phyloP scores from a whole-genome alignment of 2,888 invertebrate species.

The Plagodis pulveraria region DNA sequence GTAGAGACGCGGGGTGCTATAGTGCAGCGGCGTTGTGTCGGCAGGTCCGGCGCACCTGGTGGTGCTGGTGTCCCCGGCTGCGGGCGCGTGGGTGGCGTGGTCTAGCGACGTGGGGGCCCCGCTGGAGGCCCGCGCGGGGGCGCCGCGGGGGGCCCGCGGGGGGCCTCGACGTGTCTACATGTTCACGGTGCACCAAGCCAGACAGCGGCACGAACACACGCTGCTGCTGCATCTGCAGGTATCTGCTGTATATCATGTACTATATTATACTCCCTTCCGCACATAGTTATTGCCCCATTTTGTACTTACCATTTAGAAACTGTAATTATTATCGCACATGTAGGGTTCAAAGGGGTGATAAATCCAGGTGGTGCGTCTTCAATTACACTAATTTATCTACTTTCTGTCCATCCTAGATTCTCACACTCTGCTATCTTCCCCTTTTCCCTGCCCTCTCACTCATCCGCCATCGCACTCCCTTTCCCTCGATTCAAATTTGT shows the following conservation, averaged over 20 bases:
- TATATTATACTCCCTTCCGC: too few species aligned
- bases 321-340: too few species aligned
- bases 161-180: constrained; percentile 76
- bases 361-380: too few species aligned
- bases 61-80: constrained; percentile 85
- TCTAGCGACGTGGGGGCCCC: constrained; percentile 85
- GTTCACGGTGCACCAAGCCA: constrained; percentile 49
- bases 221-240: constrained; percentile 33
- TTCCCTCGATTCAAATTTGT: too few species aligned
- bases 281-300: too few species aligned
- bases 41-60: constrained; percentile 53
- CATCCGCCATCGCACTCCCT: too few species aligned
- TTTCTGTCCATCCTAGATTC: too few species aligned
- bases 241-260: background rate
- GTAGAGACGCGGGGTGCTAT: background rate
- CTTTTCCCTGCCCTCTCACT: too few species aligned
- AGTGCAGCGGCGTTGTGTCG: background rate
- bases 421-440: too few species aligned
- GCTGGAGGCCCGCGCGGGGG: constrained; percentile 72
- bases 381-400: too few species aligned
- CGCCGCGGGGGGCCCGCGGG: constrained; percentile 44
- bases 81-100: constrained; percentile 74
- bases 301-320: too few species aligned
- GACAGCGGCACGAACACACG: constrained; percentile 32
- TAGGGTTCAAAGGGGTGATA: too few species aligned